Base-by-base conservation (phyloP, 2,113 vertebrate species). In the Orthonyx spaldingii region DNA sequence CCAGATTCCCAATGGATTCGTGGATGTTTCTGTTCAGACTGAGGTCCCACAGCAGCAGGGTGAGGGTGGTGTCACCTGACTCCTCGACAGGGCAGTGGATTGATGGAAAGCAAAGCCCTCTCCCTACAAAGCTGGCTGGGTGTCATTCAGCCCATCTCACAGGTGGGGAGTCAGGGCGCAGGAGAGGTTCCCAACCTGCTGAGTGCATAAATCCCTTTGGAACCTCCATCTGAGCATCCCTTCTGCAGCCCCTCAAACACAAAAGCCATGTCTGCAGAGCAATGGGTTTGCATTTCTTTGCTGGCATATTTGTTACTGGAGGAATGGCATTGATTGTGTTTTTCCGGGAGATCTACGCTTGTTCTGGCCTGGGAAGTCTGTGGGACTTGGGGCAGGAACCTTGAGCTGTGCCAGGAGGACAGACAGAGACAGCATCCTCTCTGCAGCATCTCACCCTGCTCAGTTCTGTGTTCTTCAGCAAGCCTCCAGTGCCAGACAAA, bases 271-370 rank as follows among this genome's bases (percentile, higher is more conserved):
- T 17, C 39, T 88, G 2, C 32, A 16, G 53, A 71, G n/a, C n/a
- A 71, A n/a, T 46, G 66, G 42, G 41, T 75, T 93, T 60, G 57
- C 10, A 5, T 63, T 84, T 79, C 24, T 64, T 47, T 80, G 37
- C 60, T 70, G 78, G n/a, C 37, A 3, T n/a, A 1, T 79, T 60
- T 75, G 2, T 21, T 79, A 13, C 44, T 27, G 33, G 44, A 68
- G 46, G 11, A 77, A 11, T 55, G 22, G 10, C 37, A 5, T 81
- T 70, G 53, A 20, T 11, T 26, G 28, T 7, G 11, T 15, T 77
- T 47, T 37, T 70, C 35, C 0, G 0, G 24, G 41, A 61, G 21
- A 32, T 72, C 44, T 56, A 0, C 0, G 2, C 35, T 76, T 52
- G 7, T 33, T 19, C 37, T 27, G 46, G 41, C 47, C 26, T 87